phyloP scores from a whole-genome alignment of 2,113 vertebrate genomes.

The Rhynchomys soricoides region DNA sequence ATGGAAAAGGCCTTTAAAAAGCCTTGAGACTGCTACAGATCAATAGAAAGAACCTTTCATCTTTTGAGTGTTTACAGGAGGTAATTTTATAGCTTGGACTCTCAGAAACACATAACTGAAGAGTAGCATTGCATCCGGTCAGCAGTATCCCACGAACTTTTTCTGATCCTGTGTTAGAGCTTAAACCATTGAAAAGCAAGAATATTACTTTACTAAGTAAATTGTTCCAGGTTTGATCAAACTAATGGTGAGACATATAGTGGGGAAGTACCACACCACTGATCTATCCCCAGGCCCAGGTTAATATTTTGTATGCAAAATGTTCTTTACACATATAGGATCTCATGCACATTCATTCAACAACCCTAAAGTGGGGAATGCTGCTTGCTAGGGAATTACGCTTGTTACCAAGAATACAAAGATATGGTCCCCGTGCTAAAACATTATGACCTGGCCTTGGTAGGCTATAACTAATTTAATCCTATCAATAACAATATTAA shows the following conservation, averaged over 20 bases:
- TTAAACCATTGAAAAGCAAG: conserved; percentile 12
- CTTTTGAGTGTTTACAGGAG: conserved; percentile 20
- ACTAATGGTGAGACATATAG: background rate
- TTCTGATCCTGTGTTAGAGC: background rate
- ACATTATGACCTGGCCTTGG: background rate
- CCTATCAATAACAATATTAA: background rate
- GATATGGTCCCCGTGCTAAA: background rate
- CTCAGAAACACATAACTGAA: conserved; percentile 31
- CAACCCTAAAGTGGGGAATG: background rate
- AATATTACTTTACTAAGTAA: background rate
- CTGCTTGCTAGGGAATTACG: background rate
- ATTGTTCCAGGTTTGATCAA: background rate
- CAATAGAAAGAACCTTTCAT: conserved; percentile 26
- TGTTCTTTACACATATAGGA: background rate
- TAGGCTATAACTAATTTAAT: conserved; percentile 32
- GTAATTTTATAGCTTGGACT: conserved; percentile 47
- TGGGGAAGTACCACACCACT: background rate
- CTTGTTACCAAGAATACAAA: background rate
- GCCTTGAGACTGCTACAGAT: conserved; percentile 14
- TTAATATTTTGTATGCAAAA: conserved; percentile 18
- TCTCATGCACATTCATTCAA: background rate
- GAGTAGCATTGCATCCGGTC: background rate
- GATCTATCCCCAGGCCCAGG: background rate
- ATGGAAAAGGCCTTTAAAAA: background rate
- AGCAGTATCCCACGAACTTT: background rate